phyloP scores from a whole-genome alignment of 2,797 vertebrate species.

The Mus spretus region DNA sequence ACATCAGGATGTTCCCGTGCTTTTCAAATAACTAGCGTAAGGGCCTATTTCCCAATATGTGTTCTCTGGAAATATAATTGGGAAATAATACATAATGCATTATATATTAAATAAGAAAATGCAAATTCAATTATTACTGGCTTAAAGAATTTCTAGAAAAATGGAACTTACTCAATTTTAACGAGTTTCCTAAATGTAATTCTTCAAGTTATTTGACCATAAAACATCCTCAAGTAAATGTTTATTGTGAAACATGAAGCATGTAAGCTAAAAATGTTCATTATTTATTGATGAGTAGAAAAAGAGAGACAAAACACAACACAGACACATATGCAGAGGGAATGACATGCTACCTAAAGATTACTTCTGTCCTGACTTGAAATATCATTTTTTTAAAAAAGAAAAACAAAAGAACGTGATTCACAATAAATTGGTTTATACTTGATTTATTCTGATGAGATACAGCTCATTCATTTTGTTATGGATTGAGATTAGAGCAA shows the following conservation, averaged over 20 bases:
- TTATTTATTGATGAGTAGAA: not conserved
- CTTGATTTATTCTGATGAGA: not conserved
- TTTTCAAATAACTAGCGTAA: not conserved
- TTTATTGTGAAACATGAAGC: not conserved
- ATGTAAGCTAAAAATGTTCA: not conserved
- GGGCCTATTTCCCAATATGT: not conserved
- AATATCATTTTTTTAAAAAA: not conserved
- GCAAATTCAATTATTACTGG: not conserved
- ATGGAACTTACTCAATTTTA: constrained; percentile 6
- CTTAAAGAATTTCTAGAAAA: not conserved
- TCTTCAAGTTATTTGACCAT: not conserved
- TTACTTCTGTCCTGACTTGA: not conserved
- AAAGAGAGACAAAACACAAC: not conserved
- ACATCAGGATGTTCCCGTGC: not conserved
- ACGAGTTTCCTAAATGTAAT: constrained; percentile 9
- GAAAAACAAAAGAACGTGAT: not conserved
- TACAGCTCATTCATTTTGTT: not conserved
- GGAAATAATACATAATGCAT: not conserved
- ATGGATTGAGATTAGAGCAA: not conserved
- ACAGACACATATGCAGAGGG: too few relatives aligned
- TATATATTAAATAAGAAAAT: constrained; percentile 1
- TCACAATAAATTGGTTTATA: not conserved
- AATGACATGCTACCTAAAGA: not conserved
- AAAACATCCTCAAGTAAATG: not conserved
- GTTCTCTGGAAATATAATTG: not conserved